Evolutionary conservation across 1,140 invertebrate species (phyloP).

Genomic region (Drosophila repletoides): DNA sequence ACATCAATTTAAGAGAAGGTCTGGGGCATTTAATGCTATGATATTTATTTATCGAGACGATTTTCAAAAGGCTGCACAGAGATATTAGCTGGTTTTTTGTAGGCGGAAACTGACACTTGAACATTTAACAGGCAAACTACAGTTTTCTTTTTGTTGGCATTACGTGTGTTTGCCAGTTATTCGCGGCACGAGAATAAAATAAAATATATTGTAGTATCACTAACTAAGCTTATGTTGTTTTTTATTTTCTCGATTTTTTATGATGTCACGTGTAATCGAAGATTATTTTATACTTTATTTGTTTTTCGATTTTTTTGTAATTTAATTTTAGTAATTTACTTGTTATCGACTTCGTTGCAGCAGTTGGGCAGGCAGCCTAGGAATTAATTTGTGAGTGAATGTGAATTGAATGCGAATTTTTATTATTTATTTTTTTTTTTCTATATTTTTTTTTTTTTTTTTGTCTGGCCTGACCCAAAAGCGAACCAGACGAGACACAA

Average conservation of each 20-base stretch:
- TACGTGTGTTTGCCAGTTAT: conserved; percentile 21
- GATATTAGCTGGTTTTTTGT: conserved; percentile 40
- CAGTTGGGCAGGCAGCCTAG: conserved; percentile 36
- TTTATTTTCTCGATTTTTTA: neutral
- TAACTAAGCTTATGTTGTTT: neutral
- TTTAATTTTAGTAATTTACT: conserved; percentile 17
- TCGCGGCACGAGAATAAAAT: conserved; percentile 29
- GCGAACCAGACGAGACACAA: conserved; percentile 79
- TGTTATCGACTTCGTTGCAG: conserved; percentile 4
- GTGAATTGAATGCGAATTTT: conserved; percentile 18
- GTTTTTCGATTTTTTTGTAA: conserved; percentile 1
- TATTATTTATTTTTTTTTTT: conserved; percentile 39
- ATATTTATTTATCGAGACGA: conserved; percentile 50
- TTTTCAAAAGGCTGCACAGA: conserved; percentile 10
- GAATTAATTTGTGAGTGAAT: conserved; percentile 14
- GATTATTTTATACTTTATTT: conserved; percentile 1
- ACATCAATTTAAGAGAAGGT: too few relatives aligned
- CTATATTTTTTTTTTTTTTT: conserved; percentile 35
- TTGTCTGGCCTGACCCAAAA: conserved; percentile 71
- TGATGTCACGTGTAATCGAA: conserved; percentile 30
- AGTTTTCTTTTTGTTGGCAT: conserved; percentile 14
- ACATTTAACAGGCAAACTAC: conserved; percentile 19
- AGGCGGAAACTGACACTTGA: conserved; percentile 59
- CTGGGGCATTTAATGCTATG: conserved; percentile 38
- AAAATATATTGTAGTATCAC: too few relatives aligned